Conservation (phyloP, 2,797 vertebrate genomes). For the Enteromius trimaculatus region DNA sequence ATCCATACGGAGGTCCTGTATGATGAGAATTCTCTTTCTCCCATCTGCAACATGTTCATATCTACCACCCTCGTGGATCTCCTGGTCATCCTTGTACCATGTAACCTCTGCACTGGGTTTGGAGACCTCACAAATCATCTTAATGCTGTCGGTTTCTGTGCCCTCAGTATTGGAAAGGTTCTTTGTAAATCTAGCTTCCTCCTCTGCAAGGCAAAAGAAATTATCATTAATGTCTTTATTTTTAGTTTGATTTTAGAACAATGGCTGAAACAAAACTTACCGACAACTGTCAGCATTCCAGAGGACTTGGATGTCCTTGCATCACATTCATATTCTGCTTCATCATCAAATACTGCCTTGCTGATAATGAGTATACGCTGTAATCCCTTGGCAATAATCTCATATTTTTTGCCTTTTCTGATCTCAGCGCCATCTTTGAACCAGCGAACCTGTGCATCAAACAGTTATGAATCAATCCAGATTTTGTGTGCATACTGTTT, state of each 20-base stretch:
- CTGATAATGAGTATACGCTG: conserved; percentile 88
- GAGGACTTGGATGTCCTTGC: conserved; percentile 89
- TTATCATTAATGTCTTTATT: background rate
- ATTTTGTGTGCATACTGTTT: background rate
- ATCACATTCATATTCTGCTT: conserved; percentile 97
- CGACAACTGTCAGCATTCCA: conserved; percentile 92
- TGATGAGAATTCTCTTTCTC: conserved; percentile 88
- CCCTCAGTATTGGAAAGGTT: conserved; percentile 92
- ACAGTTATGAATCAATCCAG: background rate
- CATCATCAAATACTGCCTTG: conserved; percentile 92
- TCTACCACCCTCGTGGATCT: conserved; percentile 92
- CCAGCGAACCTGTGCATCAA: conserved; percentile 85
- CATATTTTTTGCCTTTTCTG: conserved; percentile 96
- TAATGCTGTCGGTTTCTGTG: conserved; percentile 92
- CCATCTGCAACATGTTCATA: conserved; percentile 89
- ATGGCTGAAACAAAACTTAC: conserved; percentile 71
- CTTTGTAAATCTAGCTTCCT: conserved; percentile 94
- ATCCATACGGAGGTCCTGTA: conserved; percentile 87
- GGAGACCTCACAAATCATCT: conserved; percentile 93
- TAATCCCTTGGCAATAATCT: conserved; percentile 89
- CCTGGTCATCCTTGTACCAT: conserved; percentile 90
- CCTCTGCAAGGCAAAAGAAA: conserved; percentile 79
- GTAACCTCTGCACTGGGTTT: conserved; percentile 88
- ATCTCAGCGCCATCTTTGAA: conserved; percentile 95
- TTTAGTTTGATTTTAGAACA: background rate